Evolutionary conservation across 2,888 invertebrate genomes (phyloP).

Genomic region (Leptura quadrifasciata): DNA sequence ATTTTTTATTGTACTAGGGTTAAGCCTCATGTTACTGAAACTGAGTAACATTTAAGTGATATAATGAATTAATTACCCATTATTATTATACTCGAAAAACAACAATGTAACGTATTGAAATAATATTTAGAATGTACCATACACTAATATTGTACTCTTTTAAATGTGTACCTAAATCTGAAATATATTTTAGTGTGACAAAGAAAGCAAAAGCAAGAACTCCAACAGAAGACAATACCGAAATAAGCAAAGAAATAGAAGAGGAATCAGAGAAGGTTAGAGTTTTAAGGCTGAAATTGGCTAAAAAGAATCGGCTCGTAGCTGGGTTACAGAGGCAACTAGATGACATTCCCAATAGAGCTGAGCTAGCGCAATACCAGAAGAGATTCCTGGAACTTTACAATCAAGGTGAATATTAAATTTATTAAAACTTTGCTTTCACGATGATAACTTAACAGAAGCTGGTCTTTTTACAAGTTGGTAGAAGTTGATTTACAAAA

Average conservation of each 20-base stretch:
- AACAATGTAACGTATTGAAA: too few relatives aligned
- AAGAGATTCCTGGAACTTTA: conserved; percentile 96
- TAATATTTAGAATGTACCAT: too few relatives aligned
- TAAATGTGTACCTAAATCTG: too few relatives aligned
- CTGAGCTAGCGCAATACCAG: conserved; percentile 96
- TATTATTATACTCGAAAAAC: too few relatives aligned
- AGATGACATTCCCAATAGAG: conserved; percentile 94
- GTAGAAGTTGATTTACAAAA: too few relatives aligned
- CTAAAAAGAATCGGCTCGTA: conserved; percentile 87
- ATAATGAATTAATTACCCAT: too few relatives aligned
- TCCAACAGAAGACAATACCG: conserved; percentile 72
- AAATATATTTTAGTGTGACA: conserved; percentile 70
- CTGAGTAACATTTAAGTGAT: too few relatives aligned
- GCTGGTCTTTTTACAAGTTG: too few relatives aligned
- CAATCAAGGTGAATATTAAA: conserved; percentile 83
- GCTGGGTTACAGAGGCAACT: conserved; percentile 88
- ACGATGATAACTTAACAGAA: too few relatives aligned
- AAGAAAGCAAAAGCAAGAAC: conserved; percentile 72
- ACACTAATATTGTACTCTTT: too few relatives aligned
- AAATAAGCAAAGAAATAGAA: conserved; percentile 75
- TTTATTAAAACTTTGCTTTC: neutral
- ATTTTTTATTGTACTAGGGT: too few relatives aligned
- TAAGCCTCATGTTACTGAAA: too few relatives aligned
- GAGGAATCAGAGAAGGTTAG: conserved; percentile 80
- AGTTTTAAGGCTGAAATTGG: conserved; percentile 81